Evolutionary conservation across 92 coral and sea anemone species (phyloP), one percentile per base, ranked within the genome.

Genomic region (Umimayanthus chanpuru): DNA sequence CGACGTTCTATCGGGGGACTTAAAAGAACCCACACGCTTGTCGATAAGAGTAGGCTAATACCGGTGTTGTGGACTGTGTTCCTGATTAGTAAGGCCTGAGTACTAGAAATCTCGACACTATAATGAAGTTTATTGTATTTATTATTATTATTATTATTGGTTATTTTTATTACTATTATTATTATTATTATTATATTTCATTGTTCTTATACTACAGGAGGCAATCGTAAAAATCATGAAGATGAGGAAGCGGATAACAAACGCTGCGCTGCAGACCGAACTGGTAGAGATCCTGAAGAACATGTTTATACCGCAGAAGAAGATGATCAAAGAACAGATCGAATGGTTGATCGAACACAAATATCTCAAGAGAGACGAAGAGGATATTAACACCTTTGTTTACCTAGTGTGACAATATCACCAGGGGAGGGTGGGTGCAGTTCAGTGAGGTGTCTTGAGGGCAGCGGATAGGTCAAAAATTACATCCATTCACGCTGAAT

Each of bases 251-350:
- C 87, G 91, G 47, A 92, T 96, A 77, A 93, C 98, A 4, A 96
- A 95, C 88, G 98, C 98, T 1, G 98, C 98, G 25, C 98, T 96
- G 20, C 98, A 96, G 78, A 96, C 96, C 1, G 98, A 96, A 90
- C 96, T 96, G 30, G 98, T 96, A 0, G 98, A 96, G 86, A 96
- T 96, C 88, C 93, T 96, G 39, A 96, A 96, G 89, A 96, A 96
- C 90, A 96, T 96, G 98, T 96, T 96, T 86, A 96, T 96, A 53
- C 98, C 98, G n/a, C 98, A 96, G 83, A 96, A 96, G 93, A 96
- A 96, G 90, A 95, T 96, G 98, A 96, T 96, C 56, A 96, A 96
- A 76, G 98, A 96, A 90, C 98, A 96, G 79, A 96, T 93, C 36
- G 98, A 96, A 89, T 96, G 98, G 98, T 90, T 96, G 49, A 96